These are phyloP conservation scores for Conus ventricosus DNA, from an alignment of 1,140 invertebrate genomes.

Conservation along the genomic window DNA sequence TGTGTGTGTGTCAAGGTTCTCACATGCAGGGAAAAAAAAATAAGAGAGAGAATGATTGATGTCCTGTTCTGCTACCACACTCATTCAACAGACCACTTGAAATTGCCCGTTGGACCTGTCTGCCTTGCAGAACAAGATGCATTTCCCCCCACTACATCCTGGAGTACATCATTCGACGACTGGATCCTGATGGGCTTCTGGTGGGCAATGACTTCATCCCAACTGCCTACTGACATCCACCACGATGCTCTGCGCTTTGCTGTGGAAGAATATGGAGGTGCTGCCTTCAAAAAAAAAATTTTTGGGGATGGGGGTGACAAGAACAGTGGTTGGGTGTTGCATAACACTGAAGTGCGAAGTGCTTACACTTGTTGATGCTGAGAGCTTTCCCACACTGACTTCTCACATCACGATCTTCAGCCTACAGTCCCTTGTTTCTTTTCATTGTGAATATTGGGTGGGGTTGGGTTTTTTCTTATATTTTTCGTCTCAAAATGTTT, in stretches of 20 bases:
- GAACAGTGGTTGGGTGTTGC: too few relatives aligned
- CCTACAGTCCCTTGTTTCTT: too few relatives aligned
- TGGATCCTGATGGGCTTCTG: constrained; percentile 93
- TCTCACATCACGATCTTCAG: not conserved
- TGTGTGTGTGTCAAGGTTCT: too few relatives aligned
- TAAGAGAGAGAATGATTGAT: too few relatives aligned
- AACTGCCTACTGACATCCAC: constrained; percentile 93
- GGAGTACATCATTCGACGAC: constrained; percentile 86
- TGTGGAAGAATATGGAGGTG: constrained; percentile 91
- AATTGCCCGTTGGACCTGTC: too few relatives aligned
- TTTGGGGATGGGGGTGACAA: constrained; percentile 83
- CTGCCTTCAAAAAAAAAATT: too few relatives aligned
- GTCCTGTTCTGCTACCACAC: too few relatives aligned
- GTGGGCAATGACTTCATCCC: constrained; percentile 98
- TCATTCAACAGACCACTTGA: too few relatives aligned
- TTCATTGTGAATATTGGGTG: too few relatives aligned
- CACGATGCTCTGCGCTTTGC: constrained; percentile 88
- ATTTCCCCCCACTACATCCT: constrained; percentile 87
- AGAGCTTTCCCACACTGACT: not conserved
- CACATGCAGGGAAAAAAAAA: too few relatives aligned
- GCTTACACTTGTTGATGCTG: not conserved
- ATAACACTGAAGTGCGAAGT: not conserved
- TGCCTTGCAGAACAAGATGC: constrained; percentile 72
- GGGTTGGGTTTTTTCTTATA: too few relatives aligned
- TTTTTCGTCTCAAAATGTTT: too few relatives aligned